Evolutionary conservation across 2,797 vertebrate genomes (phyloP), one percentile per base, ranked within the genome.

Genomic region (Pitangus sulphuratus): DNA sequence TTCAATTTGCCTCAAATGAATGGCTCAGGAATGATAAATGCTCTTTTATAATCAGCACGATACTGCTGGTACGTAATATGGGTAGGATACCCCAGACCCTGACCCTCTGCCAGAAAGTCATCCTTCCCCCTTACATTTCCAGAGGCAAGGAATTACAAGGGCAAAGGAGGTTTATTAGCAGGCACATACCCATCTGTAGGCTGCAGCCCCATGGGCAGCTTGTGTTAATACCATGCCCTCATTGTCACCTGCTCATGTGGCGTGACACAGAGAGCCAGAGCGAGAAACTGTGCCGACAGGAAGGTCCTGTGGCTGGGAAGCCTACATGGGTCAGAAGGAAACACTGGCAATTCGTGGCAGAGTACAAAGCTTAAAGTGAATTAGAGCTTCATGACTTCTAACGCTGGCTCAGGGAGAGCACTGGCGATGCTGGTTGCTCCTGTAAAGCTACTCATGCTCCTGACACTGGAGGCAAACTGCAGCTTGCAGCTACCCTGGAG

Each of bases 231-330:
- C 31, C 1, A 1, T 77, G 56, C 71, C 44, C 57, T 78, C 6
- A 6, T 11, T 33, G 28, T 51, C 87, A 51, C 26, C 84, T 78
- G 31, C 48, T 62, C 40, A 3, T 0, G 0, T 2, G 61, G 47
- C 3, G 1, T 0, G 0, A 24, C 25, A 24, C 1, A 6, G 26
- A 65, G 35, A 79, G 42, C 8, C 0, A 0, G 61, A 60, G 51
- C 56, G 62, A 74, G 64, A 47, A 80, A 74, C 1, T 0, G 42
- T 40, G 26, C 39, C 2, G 5, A 8, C 0, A 0, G 82, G 28
- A 68, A 69, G 17, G n/a, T 20, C 50, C 47, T 0, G 0, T 56
- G 31, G 4, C 11, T 66, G 62, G 62, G 21, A 69, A 83, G 21
- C 19, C 40, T 54, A 1, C 1, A 0, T 1, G 2, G 44, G 24